phyloP scores from a whole-genome alignment of 2,888 invertebrate species.

The Cataglyphis rosenhaueri region DNA sequence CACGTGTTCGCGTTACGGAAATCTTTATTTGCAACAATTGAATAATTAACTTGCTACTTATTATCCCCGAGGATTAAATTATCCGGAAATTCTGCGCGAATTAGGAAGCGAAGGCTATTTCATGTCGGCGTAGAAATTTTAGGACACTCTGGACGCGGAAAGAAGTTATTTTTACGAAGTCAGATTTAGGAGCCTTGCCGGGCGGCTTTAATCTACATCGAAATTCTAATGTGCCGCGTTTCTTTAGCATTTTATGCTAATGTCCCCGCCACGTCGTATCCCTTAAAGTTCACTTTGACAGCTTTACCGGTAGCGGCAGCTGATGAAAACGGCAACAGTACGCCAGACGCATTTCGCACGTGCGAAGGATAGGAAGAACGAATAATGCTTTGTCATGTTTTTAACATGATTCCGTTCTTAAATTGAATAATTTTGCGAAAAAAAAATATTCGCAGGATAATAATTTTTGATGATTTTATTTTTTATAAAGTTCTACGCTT shows the following conservation, averaged over 20 bases:
- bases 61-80: not conserved
- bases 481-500: not conserved
- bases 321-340: constrained; percentile 63
- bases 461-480: not conserved
- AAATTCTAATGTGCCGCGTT: constrained; percentile 68
- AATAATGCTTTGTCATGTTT: constrained; percentile 6
- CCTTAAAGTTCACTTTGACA: constrained; percentile 64
- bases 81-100: constrained; percentile 15
- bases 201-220: constrained; percentile 69
- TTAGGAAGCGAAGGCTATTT: constrained; percentile 31
- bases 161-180: constrained; percentile 54
- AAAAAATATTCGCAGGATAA: not conserved
- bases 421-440: not conserved
- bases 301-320: constrained; percentile 62
- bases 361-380: constrained; percentile 32
- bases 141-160: constrained; percentile 15
- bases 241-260: constrained; percentile 74
- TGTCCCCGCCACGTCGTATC: constrained; percentile 24
- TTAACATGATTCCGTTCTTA: not conserved
- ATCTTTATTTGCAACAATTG: not conserved
- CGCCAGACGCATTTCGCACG: constrained; percentile 36
- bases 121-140: constrained; percentile 50
- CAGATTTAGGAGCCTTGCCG: constrained; percentile 51
- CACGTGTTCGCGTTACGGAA: not conserved
- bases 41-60: constrained; percentile 1